Evolutionary conservation across 2,113 vertebrate genomes (phyloP), one percentile per base, ranked within the genome.

Genomic region (Anseranas semipalmata): DNA sequence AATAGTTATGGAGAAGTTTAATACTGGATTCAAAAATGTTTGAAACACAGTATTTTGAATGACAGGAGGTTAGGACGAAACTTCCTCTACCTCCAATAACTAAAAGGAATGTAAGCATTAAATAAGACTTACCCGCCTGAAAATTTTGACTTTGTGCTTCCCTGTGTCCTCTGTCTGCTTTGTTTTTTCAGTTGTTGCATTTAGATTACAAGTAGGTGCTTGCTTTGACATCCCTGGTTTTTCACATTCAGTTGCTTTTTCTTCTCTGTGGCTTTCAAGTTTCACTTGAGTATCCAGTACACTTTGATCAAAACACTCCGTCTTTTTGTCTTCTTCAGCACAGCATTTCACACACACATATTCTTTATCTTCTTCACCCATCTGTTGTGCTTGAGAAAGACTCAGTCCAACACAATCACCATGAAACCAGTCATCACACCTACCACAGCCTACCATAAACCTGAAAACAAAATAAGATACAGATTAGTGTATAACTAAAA

Each of bases 351-450:
- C 97, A 97, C 99, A 99, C 50, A 99, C 99, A 9, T 99, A 99
- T 96, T 99, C 99, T 97, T 99, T 99, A 97, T 99, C 99, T 96
- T 99, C 99, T 94, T 99, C 98, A 97, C 99, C 99, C 99, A 99
- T 99, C 90, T 99, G 99, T 21, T 99, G 99, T 1, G 99, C 99
- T 97, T 99, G 99, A 46, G 98, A 98, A 95, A 99, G 98, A 96
- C 99, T 99, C 75, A 99, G 97, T 35, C 99, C 99, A 93, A 99
- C 99, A 77, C 99, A 99, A 91, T 99, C 99, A 15, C 99, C 99
- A 8, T 99, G 99, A 98, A 99, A 99, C 99, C 99, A 99, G 97
- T 99, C 99, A 80, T 99, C 99, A 91, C 99, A 99, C 94, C 99
- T 99, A 66, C 99, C 99, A 63, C 99, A 99, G 85, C 99, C 99